A percentile compares a stretch with the other conserved stretches of the same genome.
phyloP scores from a whole-genome alignment of 2,797 vertebrate genomes.

The Diglossa cyanea region DNA sequence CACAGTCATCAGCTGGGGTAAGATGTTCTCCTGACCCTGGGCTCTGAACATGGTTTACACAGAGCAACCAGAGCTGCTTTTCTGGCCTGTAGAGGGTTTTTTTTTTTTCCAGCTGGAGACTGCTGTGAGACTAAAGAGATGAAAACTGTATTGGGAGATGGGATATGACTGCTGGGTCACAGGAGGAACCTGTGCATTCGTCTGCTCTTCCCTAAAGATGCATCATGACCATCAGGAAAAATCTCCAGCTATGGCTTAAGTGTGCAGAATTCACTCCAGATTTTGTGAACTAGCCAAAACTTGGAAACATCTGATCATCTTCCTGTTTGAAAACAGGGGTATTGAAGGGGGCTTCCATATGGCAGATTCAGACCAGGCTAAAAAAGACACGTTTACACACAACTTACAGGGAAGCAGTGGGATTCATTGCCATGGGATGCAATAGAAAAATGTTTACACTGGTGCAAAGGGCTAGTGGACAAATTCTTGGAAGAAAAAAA shows the following conservation, averaged over 20 bases:
- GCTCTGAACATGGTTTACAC: background rate
- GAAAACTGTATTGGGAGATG: background rate
- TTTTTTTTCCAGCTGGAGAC: background rate
- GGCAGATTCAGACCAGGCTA: background rate
- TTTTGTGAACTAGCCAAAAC: background rate
- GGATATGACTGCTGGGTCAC: background rate
- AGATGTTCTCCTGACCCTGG: background rate
- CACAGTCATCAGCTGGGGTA: background rate
- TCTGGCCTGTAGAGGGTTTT: background rate
- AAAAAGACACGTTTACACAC: background rate
- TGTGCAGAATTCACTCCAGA: background rate
- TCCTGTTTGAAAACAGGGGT: background rate
- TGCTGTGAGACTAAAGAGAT: background rate
- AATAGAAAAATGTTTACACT: background rate
- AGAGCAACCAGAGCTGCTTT: background rate
- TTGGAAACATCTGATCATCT: background rate
- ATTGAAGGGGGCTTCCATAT: background rate
- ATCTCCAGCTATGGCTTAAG: background rate
- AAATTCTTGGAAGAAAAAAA: background rate
- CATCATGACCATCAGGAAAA: background rate
- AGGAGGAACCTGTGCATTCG: background rate
- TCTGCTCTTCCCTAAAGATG: background rate
- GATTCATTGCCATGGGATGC: background rate
- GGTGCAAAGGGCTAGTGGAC: background rate
- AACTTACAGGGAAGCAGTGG: background rate